A percentile compares a stretch with the other conserved stretches of the same genome.
Conservation (phyloP, 2,113 vertebrate species). For the Ramphastos sulfuratus region DNA sequence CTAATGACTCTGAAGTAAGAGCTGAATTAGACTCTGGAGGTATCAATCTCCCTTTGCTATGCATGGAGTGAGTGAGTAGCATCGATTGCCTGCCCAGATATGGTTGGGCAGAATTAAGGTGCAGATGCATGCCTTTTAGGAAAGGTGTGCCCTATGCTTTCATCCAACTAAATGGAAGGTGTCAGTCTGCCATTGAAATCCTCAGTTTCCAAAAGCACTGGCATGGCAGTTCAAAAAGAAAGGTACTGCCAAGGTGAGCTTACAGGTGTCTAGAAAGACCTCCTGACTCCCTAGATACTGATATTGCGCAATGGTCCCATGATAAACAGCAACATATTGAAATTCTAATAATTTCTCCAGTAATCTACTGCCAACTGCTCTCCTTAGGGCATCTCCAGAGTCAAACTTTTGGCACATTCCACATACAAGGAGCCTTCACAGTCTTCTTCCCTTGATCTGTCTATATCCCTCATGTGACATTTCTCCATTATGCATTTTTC, state of each 20-base stretch:
- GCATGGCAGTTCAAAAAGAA: background rate
- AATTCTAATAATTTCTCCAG: background rate
- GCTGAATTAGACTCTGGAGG: background rate
- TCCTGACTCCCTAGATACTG: background rate
- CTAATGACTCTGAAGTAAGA: background rate
- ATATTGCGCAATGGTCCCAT: background rate
- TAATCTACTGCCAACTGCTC: background rate
- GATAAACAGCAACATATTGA: background rate
- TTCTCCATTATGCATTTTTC: background rate
- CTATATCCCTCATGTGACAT: background rate
- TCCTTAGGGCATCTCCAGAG: background rate
- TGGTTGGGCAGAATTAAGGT: background rate
- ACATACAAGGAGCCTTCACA: background rate
- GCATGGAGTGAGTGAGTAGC: background rate
- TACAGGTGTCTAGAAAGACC: background rate
- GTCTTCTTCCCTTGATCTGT: background rate
- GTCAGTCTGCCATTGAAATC: background rate
- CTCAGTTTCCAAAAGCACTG: background rate
- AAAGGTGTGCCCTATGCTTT: background rate
- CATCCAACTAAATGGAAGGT: background rate
- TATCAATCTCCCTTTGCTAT: background rate
- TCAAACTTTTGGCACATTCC: accelerated
- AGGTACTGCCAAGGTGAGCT: background rate
- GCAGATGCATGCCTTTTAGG: background rate
- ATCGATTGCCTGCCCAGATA: background rate